Evolutionary conservation across 2,888 invertebrate genomes (phyloP).

Genomic region (Microctonus hyperodae): DNA sequence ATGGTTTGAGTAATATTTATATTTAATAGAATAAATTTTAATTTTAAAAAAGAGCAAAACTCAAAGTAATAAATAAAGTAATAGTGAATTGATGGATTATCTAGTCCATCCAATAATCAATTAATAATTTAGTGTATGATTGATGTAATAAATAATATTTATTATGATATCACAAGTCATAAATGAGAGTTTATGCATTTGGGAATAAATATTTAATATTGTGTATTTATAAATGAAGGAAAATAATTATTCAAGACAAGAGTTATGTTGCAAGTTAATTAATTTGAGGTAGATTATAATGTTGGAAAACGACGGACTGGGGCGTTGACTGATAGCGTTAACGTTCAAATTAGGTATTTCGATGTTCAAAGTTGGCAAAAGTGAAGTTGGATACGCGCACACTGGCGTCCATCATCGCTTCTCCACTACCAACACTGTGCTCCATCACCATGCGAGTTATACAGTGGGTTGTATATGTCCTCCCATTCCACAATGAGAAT

Average conservation of each 20-base stretch:
- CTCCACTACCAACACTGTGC: conserved; percentile 34
- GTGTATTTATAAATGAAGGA: background rate
- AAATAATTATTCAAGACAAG: conserved; percentile 53
- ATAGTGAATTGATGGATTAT: no score
- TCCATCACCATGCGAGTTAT: background rate
- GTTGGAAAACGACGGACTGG: conserved; percentile 49
- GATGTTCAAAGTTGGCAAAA: conserved; percentile 57
- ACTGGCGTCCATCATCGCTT: conserved; percentile 55
- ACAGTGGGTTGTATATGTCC: no score
- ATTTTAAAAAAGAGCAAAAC: no score
- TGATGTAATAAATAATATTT: no score
- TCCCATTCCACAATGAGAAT: conserved; percentile 18
- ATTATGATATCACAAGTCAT: no score
- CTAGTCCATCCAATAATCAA: no score
- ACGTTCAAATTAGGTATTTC: conserved; percentile 60
- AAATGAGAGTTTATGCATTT: no score
- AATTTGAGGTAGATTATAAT: conserved; percentile 59
- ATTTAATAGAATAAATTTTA: no score
- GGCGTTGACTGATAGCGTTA: conserved; percentile 63
- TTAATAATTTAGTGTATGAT: no score
- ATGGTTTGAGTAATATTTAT: no score
- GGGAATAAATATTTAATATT: no score
- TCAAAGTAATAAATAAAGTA: no score
- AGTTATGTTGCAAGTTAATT: conserved; percentile 55
- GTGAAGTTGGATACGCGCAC: conserved; percentile 44